A percentile compares a stretch with the other conserved stretches of the same genome.
Conservation (phyloP, 2,888 invertebrate species). For the Mellilla xanthometata region DNA sequence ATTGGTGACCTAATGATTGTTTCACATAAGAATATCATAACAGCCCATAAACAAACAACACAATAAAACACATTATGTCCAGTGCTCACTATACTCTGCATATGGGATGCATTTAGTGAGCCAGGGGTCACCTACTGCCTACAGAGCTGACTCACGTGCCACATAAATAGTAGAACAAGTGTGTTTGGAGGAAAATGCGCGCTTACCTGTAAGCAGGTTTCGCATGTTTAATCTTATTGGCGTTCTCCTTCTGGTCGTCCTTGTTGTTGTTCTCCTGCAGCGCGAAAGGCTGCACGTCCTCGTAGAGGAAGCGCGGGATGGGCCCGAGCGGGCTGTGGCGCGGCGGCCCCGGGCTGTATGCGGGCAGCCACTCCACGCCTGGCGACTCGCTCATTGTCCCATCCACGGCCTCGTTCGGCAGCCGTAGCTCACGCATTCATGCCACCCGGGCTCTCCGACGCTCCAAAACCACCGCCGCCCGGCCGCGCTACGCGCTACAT, state of each 20-base stretch:
- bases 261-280: constrained; percentile 76
- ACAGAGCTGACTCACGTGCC: constrained; percentile 25
- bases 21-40: constrained; percentile 2
- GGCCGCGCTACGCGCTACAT: constrained; percentile 68
- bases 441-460: constrained; percentile 43
- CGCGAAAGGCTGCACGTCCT: constrained; percentile 70
- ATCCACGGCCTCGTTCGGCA: constrained; percentile 40
- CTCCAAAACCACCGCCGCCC: constrained; percentile 38
- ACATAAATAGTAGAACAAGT: constrained; percentile 28
- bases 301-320: constrained; percentile 74
- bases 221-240: constrained; percentile 77
- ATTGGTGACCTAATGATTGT: too few relatives aligned
- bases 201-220: constrained; percentile 83
- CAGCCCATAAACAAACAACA: constrained; percentile 3
- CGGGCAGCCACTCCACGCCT: constrained; percentile 80
- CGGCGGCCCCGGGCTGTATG: constrained; percentile 76
- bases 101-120: constrained; percentile 25
- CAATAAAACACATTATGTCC: constrained; percentile 7
- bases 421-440: constrained; percentile 20
- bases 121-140: constrained; percentile 42
- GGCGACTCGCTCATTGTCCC: constrained; percentile 78
- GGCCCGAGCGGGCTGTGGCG: constrained; percentile 77
- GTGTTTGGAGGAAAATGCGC: constrained; percentile 40
- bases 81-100: constrained; percentile 11
- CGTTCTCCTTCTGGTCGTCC: constrained; percentile 71